phyloP scores from a whole-genome alignment of 1,140 invertebrate species.

The Caenorhabditis inopinata region DNA sequence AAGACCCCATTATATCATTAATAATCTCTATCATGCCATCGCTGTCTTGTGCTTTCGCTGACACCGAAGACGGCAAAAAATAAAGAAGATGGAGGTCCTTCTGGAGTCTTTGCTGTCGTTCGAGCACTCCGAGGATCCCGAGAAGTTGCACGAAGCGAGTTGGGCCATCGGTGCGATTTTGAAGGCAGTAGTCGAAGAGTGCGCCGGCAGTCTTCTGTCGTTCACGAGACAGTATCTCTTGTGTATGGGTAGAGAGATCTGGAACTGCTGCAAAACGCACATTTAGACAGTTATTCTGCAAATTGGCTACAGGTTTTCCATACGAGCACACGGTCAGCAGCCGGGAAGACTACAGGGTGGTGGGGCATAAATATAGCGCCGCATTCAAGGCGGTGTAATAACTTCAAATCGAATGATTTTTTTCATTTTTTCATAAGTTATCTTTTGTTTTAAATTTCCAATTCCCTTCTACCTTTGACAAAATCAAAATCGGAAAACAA shows the following conservation, averaged over 20 bases:
- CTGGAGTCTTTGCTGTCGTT: conserved; percentile 6
- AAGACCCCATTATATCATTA: not conserved
- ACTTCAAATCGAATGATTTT: too few species aligned
- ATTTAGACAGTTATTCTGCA: too few species aligned
- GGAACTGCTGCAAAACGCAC: not conserved
- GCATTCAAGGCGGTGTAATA: too few species aligned
- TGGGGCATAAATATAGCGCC: too few species aligned
- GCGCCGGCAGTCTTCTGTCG: not conserved
- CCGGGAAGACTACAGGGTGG: too few species aligned
- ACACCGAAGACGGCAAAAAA: not conserved
- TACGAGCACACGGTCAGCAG: too few species aligned
- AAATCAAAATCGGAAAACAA: too few species aligned
- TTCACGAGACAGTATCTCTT: not conserved
- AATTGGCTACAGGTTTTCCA: too few species aligned
- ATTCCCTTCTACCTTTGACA: too few species aligned
- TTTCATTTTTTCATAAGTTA: too few species aligned
- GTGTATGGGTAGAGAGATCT: not conserved
- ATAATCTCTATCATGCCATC: not conserved
- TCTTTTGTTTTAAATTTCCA: too few species aligned
- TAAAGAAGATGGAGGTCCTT: not conserved
- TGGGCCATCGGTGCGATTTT: not conserved
- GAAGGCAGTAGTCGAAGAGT: not conserved
- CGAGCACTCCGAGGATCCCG: not conserved
- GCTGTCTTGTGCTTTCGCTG: not conserved
- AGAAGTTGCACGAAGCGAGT: not conserved